Evolutionary conservation across 1,140 invertebrate genomes (phyloP).

Genomic region (Scaptomyza pallida): DNA sequence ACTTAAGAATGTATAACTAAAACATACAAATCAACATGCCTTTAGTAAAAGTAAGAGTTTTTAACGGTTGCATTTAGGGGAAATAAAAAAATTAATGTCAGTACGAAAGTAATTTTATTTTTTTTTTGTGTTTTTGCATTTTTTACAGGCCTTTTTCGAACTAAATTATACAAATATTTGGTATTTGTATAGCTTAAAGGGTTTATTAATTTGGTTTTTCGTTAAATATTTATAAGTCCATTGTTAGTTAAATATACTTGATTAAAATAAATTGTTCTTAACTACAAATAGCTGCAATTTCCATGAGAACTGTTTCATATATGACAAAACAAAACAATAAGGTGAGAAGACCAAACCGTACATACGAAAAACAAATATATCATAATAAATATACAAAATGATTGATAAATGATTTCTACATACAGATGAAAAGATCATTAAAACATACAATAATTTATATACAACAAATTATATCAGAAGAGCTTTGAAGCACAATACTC

Average conservation of each 20-base stretch:
- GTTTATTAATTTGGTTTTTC: conserved; percentile 39
- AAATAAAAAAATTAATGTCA: not conserved
- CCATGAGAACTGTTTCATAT: conserved; percentile 81
- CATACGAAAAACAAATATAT: conserved; percentile 9
- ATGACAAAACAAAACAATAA: conserved; percentile 50
- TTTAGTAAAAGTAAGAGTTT: no score
- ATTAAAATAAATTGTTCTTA: conserved; percentile 83
- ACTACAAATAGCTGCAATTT: conserved; percentile 83
- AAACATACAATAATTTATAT: conserved; percentile 11
- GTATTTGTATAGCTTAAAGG: conserved; percentile 14
- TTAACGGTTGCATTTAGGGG: no score
- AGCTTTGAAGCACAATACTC: conserved; percentile 17
- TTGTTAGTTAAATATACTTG: conserved; percentile 77
- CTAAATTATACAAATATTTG: conserved; percentile 37
- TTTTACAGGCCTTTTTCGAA: conserved; percentile 59
- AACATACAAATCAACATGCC: conserved; percentile 9
- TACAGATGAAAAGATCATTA: conserved; percentile 16
- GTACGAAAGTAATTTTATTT: conserved; percentile 7
- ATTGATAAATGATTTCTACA: conserved; percentile 49
- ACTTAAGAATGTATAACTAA: conserved; percentile 41
- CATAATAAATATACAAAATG: conserved; percentile 31
- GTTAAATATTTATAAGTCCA: conserved; percentile 77
- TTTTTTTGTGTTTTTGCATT: conserved; percentile 34
- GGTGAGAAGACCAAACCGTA: conserved; percentile 14
- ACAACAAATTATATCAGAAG: conserved; percentile 24